Base-by-base conservation (phyloP, 2,888 invertebrate species). In the Carcina quercana region DNA sequence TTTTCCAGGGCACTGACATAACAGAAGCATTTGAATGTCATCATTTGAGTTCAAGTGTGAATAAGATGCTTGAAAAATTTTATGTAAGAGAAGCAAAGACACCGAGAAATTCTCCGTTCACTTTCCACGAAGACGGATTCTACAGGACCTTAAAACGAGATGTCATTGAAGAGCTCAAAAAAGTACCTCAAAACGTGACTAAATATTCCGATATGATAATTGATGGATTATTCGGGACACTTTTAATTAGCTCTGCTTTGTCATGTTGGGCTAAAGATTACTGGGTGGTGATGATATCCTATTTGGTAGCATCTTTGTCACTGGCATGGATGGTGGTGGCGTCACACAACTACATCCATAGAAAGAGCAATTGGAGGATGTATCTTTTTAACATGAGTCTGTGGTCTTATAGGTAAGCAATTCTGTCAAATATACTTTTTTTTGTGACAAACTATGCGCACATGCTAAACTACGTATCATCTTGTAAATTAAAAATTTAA, bases 281-380 rank as follows among this genome's bases (percentile, higher is more conserved):
- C 29, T 70, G 62, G 63, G 15, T 59, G 5, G 50, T 53, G 2
- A 53, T 55, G 54, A 30, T 42, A 0, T 63, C 56, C 2, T 72
- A 67, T 34, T 26, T 72, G 3, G 37, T 56, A 11, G 70, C 79
- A 1, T 64, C 89, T 2, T 25, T 87, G 0, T 59, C 87, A 1
- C 59, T 94, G 2, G 80, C 86, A 2, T 88, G 89, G 85, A 71
- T 86, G 0, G 67, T 85, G 0, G 83, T 91, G 2, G 85, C 86
- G 1, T 83, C 90, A 0, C 95, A 95, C 57, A 95, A 94, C 58
- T 95, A 90, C 57, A 88, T 94, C 42, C 95, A 95, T 59, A 87
- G 86, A 54, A 88, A 78, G 42, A 88, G 91, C 42, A 93, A 89
- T 54, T 92, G 91, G 86, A 87, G 93, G 37, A 93, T 93, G 91